Base-by-base conservation (phyloP, 2,797 vertebrate genomes). In the Holocentrus rufus region DNA sequence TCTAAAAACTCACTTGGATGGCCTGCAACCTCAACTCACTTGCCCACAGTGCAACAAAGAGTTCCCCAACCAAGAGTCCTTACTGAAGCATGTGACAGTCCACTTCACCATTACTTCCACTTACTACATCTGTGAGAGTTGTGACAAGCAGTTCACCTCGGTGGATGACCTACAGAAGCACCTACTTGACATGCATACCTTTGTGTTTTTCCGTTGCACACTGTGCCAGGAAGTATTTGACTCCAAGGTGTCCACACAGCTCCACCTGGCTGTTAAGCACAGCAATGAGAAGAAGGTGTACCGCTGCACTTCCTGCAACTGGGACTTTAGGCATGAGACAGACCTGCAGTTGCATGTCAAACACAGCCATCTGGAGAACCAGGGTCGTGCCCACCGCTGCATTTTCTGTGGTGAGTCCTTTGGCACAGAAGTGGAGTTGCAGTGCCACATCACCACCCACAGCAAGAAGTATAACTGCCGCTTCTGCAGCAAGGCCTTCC, bases 381-480 rank as follows among this genome's bases (percentile, higher is more conserved):
- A 98, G 89, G 97, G 97, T 62, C 95, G 97, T 74, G 93, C 95
- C 7, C 97, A 99, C 89, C 95, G 96, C 77, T 99, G 98, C 87
- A 99, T 99, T 82, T 99, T 99, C 89, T 99, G 98, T 0, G 96
- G 97, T 0, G 98, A 99, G 88, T 96, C 97, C 17, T 99, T 99
- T 42, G 96, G 96, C 85, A 99, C 98, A 0, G 98, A 99, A 88
- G 97, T 99, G 77, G 98, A 99, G 91, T 93, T 99, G 47, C 98
- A 99, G 90, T 99, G 98, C 72, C 98, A 99, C 89, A 98, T 99
- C 81, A 99, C 98, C 61, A 99, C 96, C 0, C 98, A 99, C 91
- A 98, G 97, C 89, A 98, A 99, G 92, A 98, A 98, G 88, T 98
- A 97, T 87, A 98, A 98, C 90, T 99, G 98, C 85, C 97, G 96